Conservation (phyloP, 2,888 invertebrate genomes). For the Pristionchus mayeri region DNA sequence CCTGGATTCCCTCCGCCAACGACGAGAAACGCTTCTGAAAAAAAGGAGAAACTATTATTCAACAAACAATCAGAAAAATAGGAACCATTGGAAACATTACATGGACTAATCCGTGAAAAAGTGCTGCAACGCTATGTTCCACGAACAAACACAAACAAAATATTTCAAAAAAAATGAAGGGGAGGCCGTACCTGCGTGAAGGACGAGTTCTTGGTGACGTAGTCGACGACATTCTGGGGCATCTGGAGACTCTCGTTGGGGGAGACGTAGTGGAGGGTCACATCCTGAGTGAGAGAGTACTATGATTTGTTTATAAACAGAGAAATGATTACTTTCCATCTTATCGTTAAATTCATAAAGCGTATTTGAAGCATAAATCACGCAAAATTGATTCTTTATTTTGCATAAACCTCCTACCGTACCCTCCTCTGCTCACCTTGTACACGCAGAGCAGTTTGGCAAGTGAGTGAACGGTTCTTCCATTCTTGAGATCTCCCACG, state of each 20-base stretch:
- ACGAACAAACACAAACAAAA: too few species aligned
- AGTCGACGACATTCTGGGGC: conserved; percentile 89
- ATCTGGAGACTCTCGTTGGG: conserved; percentile 87
- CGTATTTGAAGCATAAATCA: too few species aligned
- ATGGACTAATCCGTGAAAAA: too few species aligned
- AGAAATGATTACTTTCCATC: not conserved
- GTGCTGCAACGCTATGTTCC: too few species aligned
- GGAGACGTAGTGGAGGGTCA: conserved; percentile 91
- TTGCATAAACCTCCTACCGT: not conserved
- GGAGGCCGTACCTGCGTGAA: conserved; percentile 82
- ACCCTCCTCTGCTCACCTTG: not conserved
- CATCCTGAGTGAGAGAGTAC: conserved; percentile 56
- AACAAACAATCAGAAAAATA: too few species aligned
- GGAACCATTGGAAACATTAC: too few species aligned
- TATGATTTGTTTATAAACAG: not conserved
- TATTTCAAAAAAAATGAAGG: too few species aligned
- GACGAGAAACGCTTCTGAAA: conserved; percentile 68
- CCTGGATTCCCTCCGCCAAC: conserved; percentile 89
- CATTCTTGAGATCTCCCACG: conserved; percentile 98
- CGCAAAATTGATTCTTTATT: too few species aligned
- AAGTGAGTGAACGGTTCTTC: conserved; percentile 96
- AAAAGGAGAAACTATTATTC: too few species aligned
- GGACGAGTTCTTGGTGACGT: conserved; percentile 86
- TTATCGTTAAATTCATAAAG: not conserved
- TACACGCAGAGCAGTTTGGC: conserved; percentile 87